Conservation (phyloP, 2,113 vertebrate genomes). For the Lonchura striata region DNA sequence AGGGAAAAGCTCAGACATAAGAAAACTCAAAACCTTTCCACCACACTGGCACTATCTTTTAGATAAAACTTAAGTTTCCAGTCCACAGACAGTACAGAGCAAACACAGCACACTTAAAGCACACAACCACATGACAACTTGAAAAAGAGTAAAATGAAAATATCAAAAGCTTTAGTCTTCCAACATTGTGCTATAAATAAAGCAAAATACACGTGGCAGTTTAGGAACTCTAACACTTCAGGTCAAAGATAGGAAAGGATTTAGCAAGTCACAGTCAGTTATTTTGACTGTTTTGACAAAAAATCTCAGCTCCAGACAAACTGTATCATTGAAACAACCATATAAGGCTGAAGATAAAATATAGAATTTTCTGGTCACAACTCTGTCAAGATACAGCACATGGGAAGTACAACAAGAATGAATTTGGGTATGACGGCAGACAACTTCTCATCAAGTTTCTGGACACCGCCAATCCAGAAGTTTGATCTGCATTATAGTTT, state of each 20-base stretch:
- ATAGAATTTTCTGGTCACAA: neutral
- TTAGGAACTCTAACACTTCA: neutral
- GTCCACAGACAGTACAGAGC: neutral
- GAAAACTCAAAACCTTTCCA: neutral
- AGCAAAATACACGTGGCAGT: neutral
- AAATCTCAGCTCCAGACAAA: neutral
- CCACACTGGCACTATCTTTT: neutral
- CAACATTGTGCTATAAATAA: neutral
- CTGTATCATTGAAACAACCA: neutral
- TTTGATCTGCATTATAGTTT: neutral
- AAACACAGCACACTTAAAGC: neutral
- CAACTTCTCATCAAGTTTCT: neutral
- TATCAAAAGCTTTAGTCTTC: neutral
- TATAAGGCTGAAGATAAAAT: neutral
- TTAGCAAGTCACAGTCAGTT: neutral
- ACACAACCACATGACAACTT: neutral
- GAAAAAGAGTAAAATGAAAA: neutral
- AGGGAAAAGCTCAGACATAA: neutral
- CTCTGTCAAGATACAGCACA: neutral
- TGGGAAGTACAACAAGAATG: neutral
- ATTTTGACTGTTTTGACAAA: neutral
- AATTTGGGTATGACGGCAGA: neutral
- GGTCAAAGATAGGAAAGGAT: neutral
- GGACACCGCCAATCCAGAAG: neutral
- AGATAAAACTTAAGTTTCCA: neutral